A percentile compares a stretch with the other conserved stretches of the same genome.
Conservation (phyloP, 1,140 invertebrate genomes). For the Pseudomyrmex dendroicus region DNA sequence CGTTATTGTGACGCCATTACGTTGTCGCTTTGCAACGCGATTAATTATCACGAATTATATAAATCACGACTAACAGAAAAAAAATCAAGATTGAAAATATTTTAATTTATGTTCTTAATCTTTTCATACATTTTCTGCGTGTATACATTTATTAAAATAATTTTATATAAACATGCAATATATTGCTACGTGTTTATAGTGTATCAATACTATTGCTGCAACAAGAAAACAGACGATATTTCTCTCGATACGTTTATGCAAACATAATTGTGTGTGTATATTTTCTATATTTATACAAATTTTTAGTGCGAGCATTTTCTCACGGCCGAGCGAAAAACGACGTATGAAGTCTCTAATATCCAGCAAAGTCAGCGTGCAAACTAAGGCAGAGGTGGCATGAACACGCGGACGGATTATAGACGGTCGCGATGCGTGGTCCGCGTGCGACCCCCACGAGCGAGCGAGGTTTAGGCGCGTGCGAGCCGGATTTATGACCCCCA, state of each 20-base stretch:
- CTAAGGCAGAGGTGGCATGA: slow-evolving; percentile 60
- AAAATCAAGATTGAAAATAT: neutral
- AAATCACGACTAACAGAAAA: neutral
- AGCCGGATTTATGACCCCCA: slow-evolving; percentile 80
- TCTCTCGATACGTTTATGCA: neutral
- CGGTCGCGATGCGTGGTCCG: slow-evolving; percentile 69
- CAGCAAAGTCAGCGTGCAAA: slow-evolving; percentile 72
- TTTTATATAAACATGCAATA: no score
- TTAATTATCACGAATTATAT: slow-evolving; percentile 36
- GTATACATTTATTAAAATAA: no score
- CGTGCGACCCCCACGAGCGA: slow-evolving; percentile 62
- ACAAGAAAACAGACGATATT: neutral
- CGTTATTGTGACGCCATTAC: slow-evolving; percentile 22
- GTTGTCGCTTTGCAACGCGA: slow-evolving; percentile 1
- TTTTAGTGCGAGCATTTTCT: slow-evolving; percentile 31
- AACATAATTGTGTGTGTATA: no score
- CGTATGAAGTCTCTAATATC: slow-evolving; percentile 66
- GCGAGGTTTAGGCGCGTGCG: slow-evolving; percentile 74
- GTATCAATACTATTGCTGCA: no score
- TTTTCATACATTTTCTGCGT: no score
- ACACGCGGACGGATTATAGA: slow-evolving; percentile 66
- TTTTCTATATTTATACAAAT: neutral
- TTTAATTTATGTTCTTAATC: neutral
- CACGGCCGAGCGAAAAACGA: slow-evolving; percentile 50
- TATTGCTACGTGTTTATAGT: no score